Percentiles rank a stretch among this genome's conserved stretches.
Conservation (phyloP, 53 echinoderm and acorn worm species). For the Paelopatides confundens region DNA sequence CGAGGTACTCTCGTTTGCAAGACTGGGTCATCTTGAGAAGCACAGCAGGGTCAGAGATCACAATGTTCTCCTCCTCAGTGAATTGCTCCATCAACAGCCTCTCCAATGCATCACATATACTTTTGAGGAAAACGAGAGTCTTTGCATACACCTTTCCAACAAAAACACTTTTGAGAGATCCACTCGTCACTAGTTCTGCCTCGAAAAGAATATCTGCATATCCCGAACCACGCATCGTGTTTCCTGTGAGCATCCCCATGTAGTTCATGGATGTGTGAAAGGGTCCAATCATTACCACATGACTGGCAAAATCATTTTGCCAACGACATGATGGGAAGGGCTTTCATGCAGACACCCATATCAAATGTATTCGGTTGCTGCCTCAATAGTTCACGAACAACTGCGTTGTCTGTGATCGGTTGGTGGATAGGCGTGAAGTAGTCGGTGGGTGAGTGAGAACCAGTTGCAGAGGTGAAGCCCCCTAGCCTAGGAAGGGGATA, state of each 20-base stretch:
- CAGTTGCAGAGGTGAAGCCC: conserved; percentile 65
- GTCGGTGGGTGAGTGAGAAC: conserved; percentile 42
- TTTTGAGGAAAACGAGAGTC: conserved; percentile 59
- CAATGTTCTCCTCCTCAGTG: conserved; percentile 48
- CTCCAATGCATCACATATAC: conserved; percentile 54
- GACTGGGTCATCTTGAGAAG: conserved; percentile 32
- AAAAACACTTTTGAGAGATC: conserved; percentile 57
- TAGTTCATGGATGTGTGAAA: conserved; percentile 70
- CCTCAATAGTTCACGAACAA: conserved; percentile 20
- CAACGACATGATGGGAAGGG: conserved; percentile 56
- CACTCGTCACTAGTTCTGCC: conserved; percentile 56
- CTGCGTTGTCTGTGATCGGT: conserved; percentile 40
- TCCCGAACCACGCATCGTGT: conserved; percentile 61
- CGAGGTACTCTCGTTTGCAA: conserved; percentile 40
- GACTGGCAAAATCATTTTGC: conserved; percentile 48
- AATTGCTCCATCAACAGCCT: conserved; percentile 56
- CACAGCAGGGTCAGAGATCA: not conserved
- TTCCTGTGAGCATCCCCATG: conserved; percentile 53
- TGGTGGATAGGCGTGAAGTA: conserved; percentile 67
- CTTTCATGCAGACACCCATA: conserved; percentile 70
- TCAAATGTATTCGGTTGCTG: conserved; percentile 60
- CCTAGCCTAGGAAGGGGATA: conserved; percentile 57
- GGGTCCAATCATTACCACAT: conserved; percentile 55
- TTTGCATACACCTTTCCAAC: conserved; percentile 62
- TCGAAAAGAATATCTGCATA: conserved; percentile 59